Conservation (phyloP, 2,113 vertebrate species). For the Leptodactylus fuscus region DNA sequence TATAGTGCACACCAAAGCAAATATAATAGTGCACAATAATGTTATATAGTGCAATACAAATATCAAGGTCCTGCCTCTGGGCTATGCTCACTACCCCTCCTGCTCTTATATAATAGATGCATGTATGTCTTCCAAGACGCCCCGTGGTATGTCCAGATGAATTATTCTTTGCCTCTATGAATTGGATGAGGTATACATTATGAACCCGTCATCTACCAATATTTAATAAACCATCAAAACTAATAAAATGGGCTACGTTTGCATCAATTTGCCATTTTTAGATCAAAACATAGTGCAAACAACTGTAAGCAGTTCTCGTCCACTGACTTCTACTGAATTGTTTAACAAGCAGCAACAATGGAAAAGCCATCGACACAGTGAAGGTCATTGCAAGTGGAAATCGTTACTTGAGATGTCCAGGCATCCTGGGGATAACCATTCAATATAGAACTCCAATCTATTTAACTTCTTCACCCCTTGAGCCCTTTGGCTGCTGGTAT, state of each 20-base stretch:
- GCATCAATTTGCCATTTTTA: background rate
- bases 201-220: too few relatives aligned
- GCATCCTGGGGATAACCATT: slow-evolving; percentile 50
- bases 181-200: too few relatives aligned
- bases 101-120: too few relatives aligned
- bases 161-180: too few relatives aligned
- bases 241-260: background rate
- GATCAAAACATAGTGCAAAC: background rate
- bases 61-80: too few relatives aligned
- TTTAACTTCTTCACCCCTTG: slow-evolving; percentile 53
- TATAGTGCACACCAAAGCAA: too few relatives aligned
- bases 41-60: too few relatives aligned
- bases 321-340: slow-evolving; percentile 5
- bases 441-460: slow-evolving; percentile 50
- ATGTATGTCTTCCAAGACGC: too few relatives aligned
- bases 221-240: background rate
- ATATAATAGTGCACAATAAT: too few relatives aligned
- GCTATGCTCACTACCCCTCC: too few relatives aligned
- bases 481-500: slow-evolving; percentile 42
- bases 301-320: background rate
- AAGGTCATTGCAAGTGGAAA: slow-evolving; percentile 55
- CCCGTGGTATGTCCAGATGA: too few relatives aligned
- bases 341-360: slow-evolving; percentile 18
- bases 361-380: slow-evolving; percentile 28
- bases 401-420: slow-evolving; percentile 55